A percentile compares a stretch with the other conserved stretches of the same genome.
Conservation (phyloP, 1,140 invertebrate species). For the Drosophila novamexicana region DNA sequence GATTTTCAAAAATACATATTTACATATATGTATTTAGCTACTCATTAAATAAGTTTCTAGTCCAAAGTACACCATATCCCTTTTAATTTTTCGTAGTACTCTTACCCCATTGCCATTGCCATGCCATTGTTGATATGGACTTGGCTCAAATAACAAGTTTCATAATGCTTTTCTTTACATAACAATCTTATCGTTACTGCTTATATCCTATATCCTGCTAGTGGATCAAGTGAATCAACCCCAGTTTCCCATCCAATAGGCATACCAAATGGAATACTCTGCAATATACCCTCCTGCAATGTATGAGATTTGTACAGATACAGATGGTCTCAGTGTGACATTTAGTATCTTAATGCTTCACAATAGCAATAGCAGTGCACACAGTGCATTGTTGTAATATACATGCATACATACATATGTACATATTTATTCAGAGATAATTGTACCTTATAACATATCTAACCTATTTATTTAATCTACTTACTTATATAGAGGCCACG, state of each 20-base stretch:
- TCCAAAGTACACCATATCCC: slow-evolving; percentile 10
- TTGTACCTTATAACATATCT: slow-evolving; percentile 22
- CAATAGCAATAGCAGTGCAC: slow-evolving; percentile 20
- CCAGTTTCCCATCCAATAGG: slow-evolving; percentile 3
- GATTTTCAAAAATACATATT: slow-evolving; percentile 22
- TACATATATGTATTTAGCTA: slow-evolving; percentile 28
- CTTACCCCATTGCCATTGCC: slow-evolving; percentile 20
- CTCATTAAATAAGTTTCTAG: slow-evolving; percentile 30
- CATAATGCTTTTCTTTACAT: slow-evolving; percentile 16
- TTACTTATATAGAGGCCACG: slow-evolving; percentile 62
- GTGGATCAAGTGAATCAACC: slow-evolving; percentile 8
- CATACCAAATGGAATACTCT: slow-evolving; percentile 16
- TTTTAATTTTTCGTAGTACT: slow-evolving; percentile 27
- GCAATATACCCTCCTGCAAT: background rate
- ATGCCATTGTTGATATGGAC: slow-evolving; percentile 6
- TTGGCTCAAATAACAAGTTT: slow-evolving; percentile 15
- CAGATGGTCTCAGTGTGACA: slow-evolving; percentile 2
- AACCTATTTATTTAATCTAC: slow-evolving; percentile 14
- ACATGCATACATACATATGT: slow-evolving; percentile 22
- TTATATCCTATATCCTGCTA: slow-evolving; percentile 30
- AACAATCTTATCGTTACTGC: slow-evolving; percentile 20
- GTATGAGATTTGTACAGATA: slow-evolving; percentile 1
- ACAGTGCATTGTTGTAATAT: slow-evolving; percentile 31
- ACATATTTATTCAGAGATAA: slow-evolving; percentile 29
- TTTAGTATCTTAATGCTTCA: slow-evolving; percentile 16